Conservation (phyloP, 2,113 vertebrate species). For the Nettapus auritus region DNA sequence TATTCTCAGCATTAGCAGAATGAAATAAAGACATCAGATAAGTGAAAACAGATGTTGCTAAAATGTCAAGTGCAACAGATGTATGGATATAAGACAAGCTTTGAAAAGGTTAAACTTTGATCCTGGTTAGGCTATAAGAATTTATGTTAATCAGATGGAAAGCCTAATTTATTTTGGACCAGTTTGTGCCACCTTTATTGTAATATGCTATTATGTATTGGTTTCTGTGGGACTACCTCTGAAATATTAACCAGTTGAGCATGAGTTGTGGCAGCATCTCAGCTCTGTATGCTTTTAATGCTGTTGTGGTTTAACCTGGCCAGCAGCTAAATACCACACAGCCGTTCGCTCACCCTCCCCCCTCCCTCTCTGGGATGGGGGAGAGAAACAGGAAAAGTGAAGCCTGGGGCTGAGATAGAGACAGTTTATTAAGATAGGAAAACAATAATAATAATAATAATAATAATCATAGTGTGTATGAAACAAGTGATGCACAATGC, state of each 20-base stretch:
- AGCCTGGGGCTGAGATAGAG: too few relatives aligned
- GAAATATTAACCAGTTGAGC: not conserved
- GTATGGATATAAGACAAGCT: not conserved
- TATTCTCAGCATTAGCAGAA: constrained; percentile 25
- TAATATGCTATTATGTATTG: not conserved
- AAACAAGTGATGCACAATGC: too few relatives aligned
- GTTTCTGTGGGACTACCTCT: not conserved
- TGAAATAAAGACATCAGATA: constrained; percentile 36
- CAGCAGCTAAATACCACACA: too few relatives aligned
- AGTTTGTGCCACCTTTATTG: not conserved
- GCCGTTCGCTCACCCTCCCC: too few relatives aligned
- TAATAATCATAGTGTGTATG: too few relatives aligned
- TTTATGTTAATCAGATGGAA: constrained; percentile 6
- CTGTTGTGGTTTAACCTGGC: too few relatives aligned
- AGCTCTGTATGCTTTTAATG: not conserved
- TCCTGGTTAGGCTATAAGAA: constrained; percentile 5
- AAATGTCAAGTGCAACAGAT: constrained; percentile 59
- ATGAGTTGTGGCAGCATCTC: not conserved
- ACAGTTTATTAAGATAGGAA: too few relatives aligned
- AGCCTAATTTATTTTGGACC: not conserved
- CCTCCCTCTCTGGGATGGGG: too few relatives aligned
- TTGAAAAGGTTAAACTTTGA: constrained; percentile 51
- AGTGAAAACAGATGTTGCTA: constrained; percentile 56
- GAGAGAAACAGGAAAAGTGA: too few relatives aligned
- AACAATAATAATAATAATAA: too few relatives aligned